These are phyloP conservation scores for Nymphalis io DNA, from an alignment of 1,140 invertebrate species.

Conservation along the genomic window DNA sequence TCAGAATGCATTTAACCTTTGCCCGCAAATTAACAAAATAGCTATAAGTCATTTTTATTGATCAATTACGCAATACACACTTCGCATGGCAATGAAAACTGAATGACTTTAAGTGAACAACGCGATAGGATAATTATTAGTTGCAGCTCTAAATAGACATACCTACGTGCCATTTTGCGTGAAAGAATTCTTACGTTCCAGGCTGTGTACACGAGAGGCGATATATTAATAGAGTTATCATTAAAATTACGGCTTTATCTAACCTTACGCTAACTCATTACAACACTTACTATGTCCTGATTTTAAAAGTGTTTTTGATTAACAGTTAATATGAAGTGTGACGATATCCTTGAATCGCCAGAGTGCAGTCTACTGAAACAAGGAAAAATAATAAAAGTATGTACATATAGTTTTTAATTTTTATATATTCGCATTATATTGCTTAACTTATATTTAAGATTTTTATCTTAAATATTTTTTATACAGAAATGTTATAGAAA, in stretches of 20 bases:
- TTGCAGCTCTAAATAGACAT: background rate
- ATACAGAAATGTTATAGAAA: too few relatives aligned
- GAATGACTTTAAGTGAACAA: background rate
- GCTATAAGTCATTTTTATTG: background rate
- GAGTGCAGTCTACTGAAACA: constrained; percentile 4
- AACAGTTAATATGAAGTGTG: constrained; percentile 15
- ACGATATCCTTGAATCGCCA: constrained; percentile 12
- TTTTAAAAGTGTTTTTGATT: background rate
- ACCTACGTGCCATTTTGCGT: constrained; percentile 10
- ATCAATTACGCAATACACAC: background rate
- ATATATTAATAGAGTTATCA: constrained; percentile 19
- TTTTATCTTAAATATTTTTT: too few relatives aligned
- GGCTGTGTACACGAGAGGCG: background rate
- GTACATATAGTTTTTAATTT: background rate
- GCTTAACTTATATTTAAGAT: too few relatives aligned
- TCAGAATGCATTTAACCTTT: too few relatives aligned
- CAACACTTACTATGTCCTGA: constrained; percentile 20
- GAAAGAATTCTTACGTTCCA: constrained; percentile 8
- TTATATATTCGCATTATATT: background rate
- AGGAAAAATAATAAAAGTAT: constrained; percentile 3
- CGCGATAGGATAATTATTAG: background rate
- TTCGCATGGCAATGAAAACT: background rate
- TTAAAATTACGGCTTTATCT: background rate
- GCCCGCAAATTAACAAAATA: too few relatives aligned
- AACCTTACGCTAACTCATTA: constrained; percentile 9